Evolutionary conservation across 2,888 invertebrate species (phyloP).

Genomic region (Drepana falcataria): DNA sequence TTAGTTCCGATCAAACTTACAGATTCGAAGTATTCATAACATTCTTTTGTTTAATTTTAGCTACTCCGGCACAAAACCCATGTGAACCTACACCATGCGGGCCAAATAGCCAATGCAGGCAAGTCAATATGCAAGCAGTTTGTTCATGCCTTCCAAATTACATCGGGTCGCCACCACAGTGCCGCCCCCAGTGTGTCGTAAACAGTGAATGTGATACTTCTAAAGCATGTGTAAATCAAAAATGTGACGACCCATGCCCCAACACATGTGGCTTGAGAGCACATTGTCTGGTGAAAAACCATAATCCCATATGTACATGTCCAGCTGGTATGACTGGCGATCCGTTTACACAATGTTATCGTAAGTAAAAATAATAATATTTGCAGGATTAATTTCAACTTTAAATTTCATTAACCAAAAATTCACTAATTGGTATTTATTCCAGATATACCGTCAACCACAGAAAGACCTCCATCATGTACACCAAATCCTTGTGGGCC

Average conservation of each 20-base stretch:
- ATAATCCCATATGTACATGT: conserved; percentile 93
- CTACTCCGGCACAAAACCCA: conserved; percentile 80
- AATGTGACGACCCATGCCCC: conserved; percentile 92
- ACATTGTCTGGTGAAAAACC: conserved; percentile 89
- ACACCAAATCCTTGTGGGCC: conserved; percentile 91
- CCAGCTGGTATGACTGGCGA: conserved; percentile 91
- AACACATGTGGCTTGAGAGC: conserved; percentile 93
- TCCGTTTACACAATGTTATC: conserved; percentile 88
- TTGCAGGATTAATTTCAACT: no score
- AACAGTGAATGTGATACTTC: conserved; percentile 90
- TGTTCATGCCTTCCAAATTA: conserved; percentile 91
- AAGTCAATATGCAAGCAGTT: conserved; percentile 87
- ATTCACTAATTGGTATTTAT: conserved; percentile 4
- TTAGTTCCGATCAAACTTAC: no score
- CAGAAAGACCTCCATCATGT: conserved; percentile 86
- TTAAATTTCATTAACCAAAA: neutral
- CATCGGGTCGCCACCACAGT: conserved; percentile 87
- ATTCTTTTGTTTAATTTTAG: conserved; percentile 26
- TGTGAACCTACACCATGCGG: conserved; percentile 93
- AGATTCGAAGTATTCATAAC: no score
- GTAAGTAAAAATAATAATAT: conserved; percentile 70
- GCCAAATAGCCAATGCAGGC: conserved; percentile 90
- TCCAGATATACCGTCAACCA: conserved; percentile 61
- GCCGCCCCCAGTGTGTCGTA: conserved; percentile 92
- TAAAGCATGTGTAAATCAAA: conserved; percentile 90